Evolutionary conservation across 2,797 vertebrate species (phyloP).

Genomic region (Melanotaenia nigrans): DNA sequence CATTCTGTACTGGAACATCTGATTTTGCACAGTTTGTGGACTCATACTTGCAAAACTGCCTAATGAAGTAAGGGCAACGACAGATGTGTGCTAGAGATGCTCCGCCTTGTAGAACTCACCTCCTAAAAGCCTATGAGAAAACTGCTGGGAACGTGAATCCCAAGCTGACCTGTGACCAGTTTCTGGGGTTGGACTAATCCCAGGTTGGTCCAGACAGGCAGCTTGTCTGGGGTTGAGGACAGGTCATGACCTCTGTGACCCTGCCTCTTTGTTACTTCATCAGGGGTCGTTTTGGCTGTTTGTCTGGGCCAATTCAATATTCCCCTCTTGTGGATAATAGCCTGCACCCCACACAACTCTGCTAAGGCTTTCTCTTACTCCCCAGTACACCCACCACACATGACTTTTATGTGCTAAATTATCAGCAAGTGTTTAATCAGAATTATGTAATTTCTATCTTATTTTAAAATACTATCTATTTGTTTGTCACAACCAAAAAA

Average conservation of each 20-base stretch:
- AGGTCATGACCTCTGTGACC: constrained; percentile 74
- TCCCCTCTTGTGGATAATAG: constrained; percentile 73
- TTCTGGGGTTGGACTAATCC: constrained; percentile 66
- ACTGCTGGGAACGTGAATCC: constrained; percentile 36
- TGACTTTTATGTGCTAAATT: constrained; percentile 8
- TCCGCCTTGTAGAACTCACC: constrained; percentile 54
- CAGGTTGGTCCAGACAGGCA: constrained; percentile 71
- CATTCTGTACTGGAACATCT: constrained; percentile 76
- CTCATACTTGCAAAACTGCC: constrained; percentile 59
- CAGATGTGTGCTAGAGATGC: constrained; percentile 62
- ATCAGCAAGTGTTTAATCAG: constrained; percentile 50
- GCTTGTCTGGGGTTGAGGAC: constrained; percentile 77
- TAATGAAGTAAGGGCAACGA: constrained; percentile 72
- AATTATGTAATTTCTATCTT: constrained; percentile 34
- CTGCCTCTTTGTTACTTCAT: constrained; percentile 76
- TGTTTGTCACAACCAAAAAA: background rate
- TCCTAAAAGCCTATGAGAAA: constrained; percentile 49
- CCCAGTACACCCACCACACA: constrained; percentile 21
- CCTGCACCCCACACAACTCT: constrained; percentile 25
- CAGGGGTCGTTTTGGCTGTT: constrained; percentile 75
- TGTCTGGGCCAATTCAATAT: constrained; percentile 80
- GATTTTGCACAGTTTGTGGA: constrained; percentile 66
- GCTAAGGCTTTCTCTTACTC: constrained; percentile 21
- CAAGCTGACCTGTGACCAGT: constrained; percentile 67
- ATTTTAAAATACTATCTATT: background rate